Evolutionary conservation across 2,888 invertebrate species (phyloP), one percentile per base, ranked within the genome.

Genomic region (Mechanitis mazaeus): DNA sequence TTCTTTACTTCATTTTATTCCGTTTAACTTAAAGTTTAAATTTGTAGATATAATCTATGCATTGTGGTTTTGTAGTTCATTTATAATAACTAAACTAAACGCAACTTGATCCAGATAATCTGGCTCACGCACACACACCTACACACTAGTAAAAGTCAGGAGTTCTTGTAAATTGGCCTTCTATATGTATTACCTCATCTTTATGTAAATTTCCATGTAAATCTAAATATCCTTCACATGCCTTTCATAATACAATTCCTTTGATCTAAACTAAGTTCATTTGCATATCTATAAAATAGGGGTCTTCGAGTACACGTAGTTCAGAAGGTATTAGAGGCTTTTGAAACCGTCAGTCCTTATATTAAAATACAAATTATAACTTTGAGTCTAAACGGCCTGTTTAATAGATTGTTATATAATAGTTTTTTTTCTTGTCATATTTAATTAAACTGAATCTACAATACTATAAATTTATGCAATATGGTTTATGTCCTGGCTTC

Each of bases 191-290:
- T n/a, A 50, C 31, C 31, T 50, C 50, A 50, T 50, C 50, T 50
- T 50, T 50, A 50, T 50, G 50, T 50, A 50, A 50, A 50, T 50
- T 31, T 9, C 50, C 50, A 50, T 50, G 50, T 50, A 50, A 31
- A 50, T 50, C 31, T 50, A 50, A 31, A 50, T 50, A 50, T 50
- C 50, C 50, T 31, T 50, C 31, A 31, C 50, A 50, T 50, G 31
- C 50, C 50, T 50, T 50, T 50, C 50, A 50, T 50, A 50, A 50
- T 50, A 50, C 50, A 50, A 50, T 50, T 50, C 50, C 50, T 50
- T 50, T 50, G 50, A 50, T 50, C 50, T 50, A 50, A 50, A 50
- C 50, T 50, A 50, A 50, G 50, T 50, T 50, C 50, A 50, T 50
- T 50, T 50, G 50, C 50, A 50, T 50, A 50, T 50, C 50, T 50